A percentile compares a stretch with the other conserved stretches of the same genome.
phyloP scores from a whole-genome alignment of 2,797 vertebrate species.

The Gouania willdenowi region DNA sequence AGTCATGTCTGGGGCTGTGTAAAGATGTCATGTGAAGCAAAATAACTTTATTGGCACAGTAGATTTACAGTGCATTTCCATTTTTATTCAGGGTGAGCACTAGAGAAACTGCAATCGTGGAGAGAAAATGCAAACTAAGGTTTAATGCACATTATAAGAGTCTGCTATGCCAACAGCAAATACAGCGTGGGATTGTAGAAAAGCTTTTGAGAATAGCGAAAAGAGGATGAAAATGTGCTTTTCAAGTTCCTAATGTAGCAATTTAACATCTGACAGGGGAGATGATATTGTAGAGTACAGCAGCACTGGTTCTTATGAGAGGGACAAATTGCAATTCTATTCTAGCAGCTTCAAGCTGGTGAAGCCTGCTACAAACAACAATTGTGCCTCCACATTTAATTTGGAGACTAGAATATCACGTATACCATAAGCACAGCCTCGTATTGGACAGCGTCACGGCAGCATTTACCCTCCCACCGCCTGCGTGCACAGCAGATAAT shows the following conservation, averaged over 20 bases:
- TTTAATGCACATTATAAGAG: too few species aligned
- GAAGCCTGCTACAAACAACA: slow-evolving; percentile 34
- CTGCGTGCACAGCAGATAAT: neutral
- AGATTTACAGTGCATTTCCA: too few species aligned
- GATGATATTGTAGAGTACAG: slow-evolving; percentile 37
- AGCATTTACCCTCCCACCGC: slow-evolving; percentile 9
- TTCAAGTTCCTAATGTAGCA: slow-evolving; percentile 8
- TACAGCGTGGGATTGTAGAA: too few species aligned
- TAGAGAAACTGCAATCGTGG: too few species aligned
- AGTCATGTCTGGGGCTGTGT: too few species aligned
- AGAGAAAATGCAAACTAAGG: too few species aligned
- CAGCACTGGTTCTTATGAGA: slow-evolving; percentile 42
- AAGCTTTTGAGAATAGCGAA: too few species aligned
- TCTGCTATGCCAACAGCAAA: too few species aligned
- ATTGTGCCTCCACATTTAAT: slow-evolving; percentile 34
- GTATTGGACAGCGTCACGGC: slow-evolving; percentile 6
- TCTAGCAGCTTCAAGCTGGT: slow-evolving; percentile 48
- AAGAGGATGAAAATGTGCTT: slow-evolving; percentile 25
- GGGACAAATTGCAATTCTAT: slow-evolving; percentile 45
- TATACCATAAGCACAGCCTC: slow-evolving; percentile 8
- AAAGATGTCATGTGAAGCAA: too few species aligned
- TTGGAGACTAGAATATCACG: slow-evolving; percentile 14
- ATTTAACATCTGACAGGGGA: slow-evolving; percentile 24
- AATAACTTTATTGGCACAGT: too few species aligned
- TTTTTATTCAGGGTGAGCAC: too few species aligned